A percentile compares a stretch with the other conserved stretches of the same genome.
Evolutionary conservation across 2,113 vertebrate species (phyloP).

Genomic region (Cryptomyrus ogoouensis): DNA sequence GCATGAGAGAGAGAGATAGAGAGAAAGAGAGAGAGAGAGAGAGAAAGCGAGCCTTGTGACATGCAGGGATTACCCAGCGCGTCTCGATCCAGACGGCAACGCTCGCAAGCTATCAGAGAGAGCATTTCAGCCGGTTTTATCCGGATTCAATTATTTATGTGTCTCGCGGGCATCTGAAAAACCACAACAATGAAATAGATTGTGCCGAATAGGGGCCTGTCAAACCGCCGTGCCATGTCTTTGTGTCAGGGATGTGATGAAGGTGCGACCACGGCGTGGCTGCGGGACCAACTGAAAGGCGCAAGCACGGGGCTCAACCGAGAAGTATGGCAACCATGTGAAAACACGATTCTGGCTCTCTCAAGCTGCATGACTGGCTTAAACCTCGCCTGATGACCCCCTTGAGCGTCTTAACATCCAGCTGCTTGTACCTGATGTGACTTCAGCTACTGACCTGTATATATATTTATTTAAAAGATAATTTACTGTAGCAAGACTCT

Average conservation of each 20-base stretch:
- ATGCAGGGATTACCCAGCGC: neutral
- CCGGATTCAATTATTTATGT: conserved; percentile 15
- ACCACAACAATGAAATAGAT: neutral
- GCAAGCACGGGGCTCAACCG: neutral
- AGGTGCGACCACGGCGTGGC: neutral
- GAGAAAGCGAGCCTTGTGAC: neutral
- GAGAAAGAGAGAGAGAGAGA: neutral
- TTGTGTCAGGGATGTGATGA: neutral
- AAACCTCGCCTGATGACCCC: neutral
- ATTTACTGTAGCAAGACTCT: neutral
- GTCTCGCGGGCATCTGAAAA: neutral
- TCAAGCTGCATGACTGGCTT: neutral
- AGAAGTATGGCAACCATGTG: neutral
- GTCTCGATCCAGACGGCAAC: neutral
- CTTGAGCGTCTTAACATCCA: neutral
- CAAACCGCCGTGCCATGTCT: neutral
- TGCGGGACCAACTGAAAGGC: neutral
- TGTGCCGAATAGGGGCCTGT: neutral
- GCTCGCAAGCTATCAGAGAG: neutral
- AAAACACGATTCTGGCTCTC: neutral
- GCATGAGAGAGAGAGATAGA: neutral
- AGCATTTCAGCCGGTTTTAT: neutral
- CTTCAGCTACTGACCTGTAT: neutral
- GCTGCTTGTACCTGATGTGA: neutral
- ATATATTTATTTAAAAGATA: neutral